Base-by-base conservation (phyloP, 2,113 vertebrate genomes). In the Myotis brandtii region DNA sequence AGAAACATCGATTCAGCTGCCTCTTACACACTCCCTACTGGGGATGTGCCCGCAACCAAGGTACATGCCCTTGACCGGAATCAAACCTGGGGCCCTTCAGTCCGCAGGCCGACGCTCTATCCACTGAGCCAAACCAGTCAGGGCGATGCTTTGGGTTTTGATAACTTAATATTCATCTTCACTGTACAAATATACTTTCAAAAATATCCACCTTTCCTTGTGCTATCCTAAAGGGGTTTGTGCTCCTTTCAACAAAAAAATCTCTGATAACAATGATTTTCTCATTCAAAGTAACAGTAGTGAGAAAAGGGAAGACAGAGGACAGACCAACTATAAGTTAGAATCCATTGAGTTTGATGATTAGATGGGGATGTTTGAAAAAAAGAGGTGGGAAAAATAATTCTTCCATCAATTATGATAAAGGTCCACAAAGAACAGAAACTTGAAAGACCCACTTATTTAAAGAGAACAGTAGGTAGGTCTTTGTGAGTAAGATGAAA, bases 281-380 rank as follows among this genome's bases (percentile, higher is more conserved):
- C 8, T 64, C 40, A 91, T 23, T 88, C 21, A 72, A 77, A 72
- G 27, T 72, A 87, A 52, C 13, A 73, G 9, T 66, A 67, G 6
- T 83, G 17, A 84, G 40, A 94, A 86, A 17, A 89, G 40, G 23
- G 32, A 94, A 87, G 76, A 83, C 12, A 90, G 50, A 67, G 80
- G 13, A 95, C 17, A 88, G 37, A 91, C 18, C 27, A 89, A 23
- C 64, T 91, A 89, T 94, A 62, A 94, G 43, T 86, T 86, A 93
- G 21, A 95, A 81, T 86, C 32, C 30, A 72, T n/a, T 59, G 46
- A 92, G 16, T 12, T 90, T 93, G 75, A 87, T 67, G 54, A 84
- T 89, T 90, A 76, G n/a, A 89, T 54, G 14, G 72, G 46, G 59
- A 86, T 21, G 13, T 93, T 96, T 52, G 75, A 43, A 27, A 64